Conservation (phyloP, 2,888 invertebrate species). For the Callimorpha dominula region DNA sequence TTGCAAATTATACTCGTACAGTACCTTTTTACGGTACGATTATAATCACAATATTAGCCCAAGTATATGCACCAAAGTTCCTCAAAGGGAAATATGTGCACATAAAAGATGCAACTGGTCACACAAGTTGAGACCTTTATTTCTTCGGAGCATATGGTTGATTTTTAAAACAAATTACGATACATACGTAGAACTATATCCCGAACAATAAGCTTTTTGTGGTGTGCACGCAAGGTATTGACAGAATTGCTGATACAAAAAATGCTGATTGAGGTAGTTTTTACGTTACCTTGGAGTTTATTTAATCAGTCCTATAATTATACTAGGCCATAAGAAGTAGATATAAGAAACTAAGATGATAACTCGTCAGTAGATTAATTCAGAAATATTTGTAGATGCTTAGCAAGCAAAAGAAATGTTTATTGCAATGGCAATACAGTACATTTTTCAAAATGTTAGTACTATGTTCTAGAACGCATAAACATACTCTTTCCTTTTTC, state of each 20-base stretch:
- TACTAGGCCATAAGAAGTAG: slow-evolving; percentile 16
- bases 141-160: not conserved
- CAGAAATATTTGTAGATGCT: not conserved
- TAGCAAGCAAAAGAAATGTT: slow-evolving; percentile 2
- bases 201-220: slow-evolving; percentile 24
- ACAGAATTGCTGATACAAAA: slow-evolving; percentile 31
- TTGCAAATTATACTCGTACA: too few species aligned
- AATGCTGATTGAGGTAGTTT: slow-evolving; percentile 25
- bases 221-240: slow-evolving; percentile 19
- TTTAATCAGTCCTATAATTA: slow-evolving; percentile 34
- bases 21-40: too few species aligned
- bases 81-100: too few species aligned
- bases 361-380: not conserved
- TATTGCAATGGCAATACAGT: not conserved
- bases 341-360: slow-evolving; percentile 21
- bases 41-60: too few species aligned
- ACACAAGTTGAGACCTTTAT: not conserved
- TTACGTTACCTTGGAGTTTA: slow-evolving; percentile 36
- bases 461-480: not conserved
- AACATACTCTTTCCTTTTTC: not conserved
- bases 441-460: not conserved
- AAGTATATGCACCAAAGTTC: not conserved
- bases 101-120: too few species aligned
- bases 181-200: slow-evolving; percentile 2
- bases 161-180: not conserved